These are phyloP conservation scores for Temnothorax curvispinosus DNA, from an alignment of 1,140 invertebrate species.

Conservation along the genomic window DNA sequence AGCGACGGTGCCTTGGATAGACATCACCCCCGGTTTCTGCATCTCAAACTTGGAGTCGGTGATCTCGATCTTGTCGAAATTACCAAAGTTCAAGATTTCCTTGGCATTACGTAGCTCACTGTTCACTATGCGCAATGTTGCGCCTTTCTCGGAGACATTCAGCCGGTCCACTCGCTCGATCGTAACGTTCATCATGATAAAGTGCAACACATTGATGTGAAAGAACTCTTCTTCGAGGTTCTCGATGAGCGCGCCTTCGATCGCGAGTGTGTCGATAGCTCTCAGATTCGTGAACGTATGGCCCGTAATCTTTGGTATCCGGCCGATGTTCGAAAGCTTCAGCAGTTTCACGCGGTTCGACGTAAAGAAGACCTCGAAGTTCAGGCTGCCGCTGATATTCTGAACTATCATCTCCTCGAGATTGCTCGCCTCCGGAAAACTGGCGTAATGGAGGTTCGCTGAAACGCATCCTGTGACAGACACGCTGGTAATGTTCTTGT, in stretches of 20 bases:
- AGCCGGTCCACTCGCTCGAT: conserved; percentile 66
- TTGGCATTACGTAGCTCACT: conserved; percentile 67
- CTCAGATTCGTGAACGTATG: conserved; percentile 65
- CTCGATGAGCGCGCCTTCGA: conserved; percentile 71
- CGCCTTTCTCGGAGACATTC: conserved; percentile 69
- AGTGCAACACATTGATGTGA: conserved; percentile 56
- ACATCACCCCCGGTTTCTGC: conserved; percentile 68
- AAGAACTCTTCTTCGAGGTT: conserved; percentile 74
- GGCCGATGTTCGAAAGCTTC: conserved; percentile 68
- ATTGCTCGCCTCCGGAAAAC: conserved; percentile 55
- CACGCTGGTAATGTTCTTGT: conserved; percentile 72
- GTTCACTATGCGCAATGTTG: conserved; percentile 65
- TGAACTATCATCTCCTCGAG: conserved; percentile 73
- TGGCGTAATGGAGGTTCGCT: conserved; percentile 70
- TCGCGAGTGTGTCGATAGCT: conserved; percentile 67
- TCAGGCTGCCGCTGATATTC: conserved; percentile 72
- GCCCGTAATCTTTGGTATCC: conserved; percentile 71
- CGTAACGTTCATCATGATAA: conserved; percentile 75
- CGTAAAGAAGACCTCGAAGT: conserved; percentile 65
- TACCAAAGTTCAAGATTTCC: conserved; percentile 65
- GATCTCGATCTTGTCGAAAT: conserved; percentile 72
- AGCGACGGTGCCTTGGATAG: conserved; percentile 64
- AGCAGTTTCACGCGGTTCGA: conserved; percentile 67
- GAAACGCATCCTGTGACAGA: conserved; percentile 66
- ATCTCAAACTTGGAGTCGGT: conserved; percentile 73